Conservation (phyloP, 2,888 invertebrate species). For the Cerastoderma edule region DNA sequence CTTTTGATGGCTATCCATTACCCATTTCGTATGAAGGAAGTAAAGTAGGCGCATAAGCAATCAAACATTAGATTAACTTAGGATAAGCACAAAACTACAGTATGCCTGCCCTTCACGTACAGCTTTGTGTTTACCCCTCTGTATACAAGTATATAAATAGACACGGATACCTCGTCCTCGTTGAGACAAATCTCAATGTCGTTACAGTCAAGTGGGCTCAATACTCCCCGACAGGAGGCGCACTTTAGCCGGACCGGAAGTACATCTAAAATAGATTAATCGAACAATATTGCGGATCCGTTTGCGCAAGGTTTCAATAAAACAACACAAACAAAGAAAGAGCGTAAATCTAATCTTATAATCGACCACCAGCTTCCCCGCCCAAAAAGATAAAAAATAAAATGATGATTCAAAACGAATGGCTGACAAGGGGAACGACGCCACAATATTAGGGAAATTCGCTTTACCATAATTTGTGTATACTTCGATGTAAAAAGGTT, state of each 20-base stretch:
- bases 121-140: too few relatives aligned
- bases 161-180: constrained; percentile 8
- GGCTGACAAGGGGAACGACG: too few relatives aligned
- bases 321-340: too few relatives aligned
- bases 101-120: too few relatives aligned
- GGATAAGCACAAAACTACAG: too few relatives aligned
- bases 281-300: not conserved
- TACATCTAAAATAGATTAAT: constrained; percentile 1
- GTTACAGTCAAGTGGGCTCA: constrained; percentile 7
- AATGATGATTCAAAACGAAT: not conserved
- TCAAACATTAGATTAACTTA: too few relatives aligned
- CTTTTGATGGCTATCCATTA: too few relatives aligned
- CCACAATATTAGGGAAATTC: too few relatives aligned
- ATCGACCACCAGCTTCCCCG: not conserved
- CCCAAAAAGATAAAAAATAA: not conserved
- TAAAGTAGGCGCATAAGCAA: too few relatives aligned
- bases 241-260: constrained; percentile 6
- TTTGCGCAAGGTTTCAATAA: not conserved
- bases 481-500: too few relatives aligned
- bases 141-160: not conserved
- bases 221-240: not conserved
- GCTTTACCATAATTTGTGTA: too few relatives aligned
- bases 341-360: not conserved
- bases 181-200: constrained; percentile 3
- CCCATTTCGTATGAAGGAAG: too few relatives aligned